Conservation (phyloP, 2,797 vertebrate genomes). For the Mionectes olivaceus region DNA sequence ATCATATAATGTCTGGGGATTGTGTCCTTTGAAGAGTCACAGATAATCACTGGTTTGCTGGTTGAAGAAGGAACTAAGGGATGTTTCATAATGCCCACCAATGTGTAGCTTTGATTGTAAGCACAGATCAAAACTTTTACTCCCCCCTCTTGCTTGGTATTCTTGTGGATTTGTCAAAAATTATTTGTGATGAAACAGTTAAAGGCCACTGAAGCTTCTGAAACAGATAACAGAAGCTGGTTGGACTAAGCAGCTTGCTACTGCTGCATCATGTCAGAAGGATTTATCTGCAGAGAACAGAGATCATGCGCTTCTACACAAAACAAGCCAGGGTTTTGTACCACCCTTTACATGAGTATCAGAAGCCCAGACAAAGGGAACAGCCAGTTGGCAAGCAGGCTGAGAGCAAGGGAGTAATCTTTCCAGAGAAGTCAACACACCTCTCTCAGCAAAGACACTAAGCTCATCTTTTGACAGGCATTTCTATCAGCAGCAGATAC, state of each 20-base stretch:
- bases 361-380: slow-evolving; percentile 1
- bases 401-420: background rate
- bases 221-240: background rate
- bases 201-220: background rate
- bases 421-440: background rate
- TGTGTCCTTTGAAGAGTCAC: background rate
- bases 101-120: background rate
- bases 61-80: background rate
- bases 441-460: background rate
- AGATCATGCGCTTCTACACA: background rate
- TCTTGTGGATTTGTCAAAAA: background rate
- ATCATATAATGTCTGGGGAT: background rate
- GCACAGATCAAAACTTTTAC: background rate
- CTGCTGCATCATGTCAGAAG: background rate
- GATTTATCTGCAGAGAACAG: slow-evolving; percentile 18
- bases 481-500: background rate
- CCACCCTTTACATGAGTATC: background rate
- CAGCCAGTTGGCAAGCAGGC: background rate
- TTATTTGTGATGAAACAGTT: background rate
- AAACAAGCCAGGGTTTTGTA: background rate
- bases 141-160: background rate
- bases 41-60: background rate
- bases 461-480: background rate
- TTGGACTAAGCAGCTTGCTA: background rate
- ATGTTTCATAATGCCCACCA: background rate